phyloP scores from a whole-genome alignment of 2,113 vertebrate genomes.

The Sapayoa aenigma region DNA sequence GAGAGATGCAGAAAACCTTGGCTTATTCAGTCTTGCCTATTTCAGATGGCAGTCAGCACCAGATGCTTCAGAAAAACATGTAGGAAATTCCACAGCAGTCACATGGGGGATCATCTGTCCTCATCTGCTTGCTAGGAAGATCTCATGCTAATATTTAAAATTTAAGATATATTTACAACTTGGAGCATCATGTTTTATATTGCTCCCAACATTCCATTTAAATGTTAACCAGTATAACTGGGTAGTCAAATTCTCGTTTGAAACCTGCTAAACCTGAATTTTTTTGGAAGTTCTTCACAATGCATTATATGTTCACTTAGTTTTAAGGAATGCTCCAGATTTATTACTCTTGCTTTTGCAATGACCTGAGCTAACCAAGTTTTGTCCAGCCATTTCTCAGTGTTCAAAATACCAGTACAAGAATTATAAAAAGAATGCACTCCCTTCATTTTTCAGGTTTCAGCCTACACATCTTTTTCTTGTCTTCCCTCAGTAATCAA shows the following conservation, averaged over 20 bases:
- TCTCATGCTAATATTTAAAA: slow-evolving; percentile 31
- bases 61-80: slow-evolving; percentile 22
- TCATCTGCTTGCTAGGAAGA: slow-evolving; percentile 29
- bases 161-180: slow-evolving; percentile 20
- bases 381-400: background rate
- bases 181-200: slow-evolving; percentile 6
- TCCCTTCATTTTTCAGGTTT: background rate
- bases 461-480: background rate
- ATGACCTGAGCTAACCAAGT: background rate
- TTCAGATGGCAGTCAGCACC: slow-evolving; percentile 15
- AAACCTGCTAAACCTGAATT: background rate
- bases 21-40: background rate
- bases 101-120: slow-evolving; percentile 38
- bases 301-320: background rate
- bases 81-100: slow-evolving; percentile 46
- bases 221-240: background rate
- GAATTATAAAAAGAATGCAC: background rate
- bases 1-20: background rate
- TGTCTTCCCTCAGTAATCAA: background rate
- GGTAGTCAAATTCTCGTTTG: background rate
- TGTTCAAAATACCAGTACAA: background rate
- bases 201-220: background rate
- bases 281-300: background rate
- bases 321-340: background rate
- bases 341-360: background rate